Percentiles rank a stretch among this genome's conserved stretches.
Conservation (phyloP, 2,797 vertebrate species). For the Prionace glauca region DNA sequence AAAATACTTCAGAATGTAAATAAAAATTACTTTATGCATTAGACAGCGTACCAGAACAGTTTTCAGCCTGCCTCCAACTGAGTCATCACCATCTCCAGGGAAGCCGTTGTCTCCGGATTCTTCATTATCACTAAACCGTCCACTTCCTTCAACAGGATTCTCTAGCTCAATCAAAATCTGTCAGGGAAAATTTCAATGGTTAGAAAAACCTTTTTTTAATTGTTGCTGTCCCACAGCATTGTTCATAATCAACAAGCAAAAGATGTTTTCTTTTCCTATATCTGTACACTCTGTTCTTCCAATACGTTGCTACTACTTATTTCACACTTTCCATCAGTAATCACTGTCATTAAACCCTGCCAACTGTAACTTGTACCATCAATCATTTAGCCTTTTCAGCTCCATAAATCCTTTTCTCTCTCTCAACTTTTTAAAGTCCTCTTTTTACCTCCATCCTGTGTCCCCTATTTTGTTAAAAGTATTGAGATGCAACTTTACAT, state of each 20-base stretch:
- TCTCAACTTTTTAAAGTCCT: not conserved
- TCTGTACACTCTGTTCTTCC: not conserved
- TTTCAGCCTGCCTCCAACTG: slow-evolving; percentile 39
- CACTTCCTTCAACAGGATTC: slow-evolving; percentile 71
- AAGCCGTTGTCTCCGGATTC: slow-evolving; percentile 70
- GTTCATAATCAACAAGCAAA: not conserved
- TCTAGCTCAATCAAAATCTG: slow-evolving; percentile 79
- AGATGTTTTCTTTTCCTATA: not conserved
- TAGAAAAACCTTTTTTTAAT: not conserved
- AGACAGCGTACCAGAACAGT: slow-evolving; percentile 58
- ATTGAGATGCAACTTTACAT: not conserved
- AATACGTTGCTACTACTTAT: not conserved
- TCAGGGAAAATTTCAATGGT: slow-evolving; percentile 40
- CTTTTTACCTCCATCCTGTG: not conserved
- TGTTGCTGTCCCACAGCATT: not conserved
- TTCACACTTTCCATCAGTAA: not conserved
- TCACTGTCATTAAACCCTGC: not conserved
- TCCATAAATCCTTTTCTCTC: too few species aligned
- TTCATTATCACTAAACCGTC: slow-evolving; percentile 66
- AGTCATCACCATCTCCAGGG: slow-evolving; percentile 57
- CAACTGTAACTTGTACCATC: not conserved
- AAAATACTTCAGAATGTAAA: slow-evolving; percentile 22
- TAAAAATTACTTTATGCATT: not conserved
- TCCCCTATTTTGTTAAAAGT: not conserved
- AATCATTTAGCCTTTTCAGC: not conserved